Base-by-base conservation (phyloP, 1,140 invertebrate genomes). In the Gryllus bimaculatus region DNA sequence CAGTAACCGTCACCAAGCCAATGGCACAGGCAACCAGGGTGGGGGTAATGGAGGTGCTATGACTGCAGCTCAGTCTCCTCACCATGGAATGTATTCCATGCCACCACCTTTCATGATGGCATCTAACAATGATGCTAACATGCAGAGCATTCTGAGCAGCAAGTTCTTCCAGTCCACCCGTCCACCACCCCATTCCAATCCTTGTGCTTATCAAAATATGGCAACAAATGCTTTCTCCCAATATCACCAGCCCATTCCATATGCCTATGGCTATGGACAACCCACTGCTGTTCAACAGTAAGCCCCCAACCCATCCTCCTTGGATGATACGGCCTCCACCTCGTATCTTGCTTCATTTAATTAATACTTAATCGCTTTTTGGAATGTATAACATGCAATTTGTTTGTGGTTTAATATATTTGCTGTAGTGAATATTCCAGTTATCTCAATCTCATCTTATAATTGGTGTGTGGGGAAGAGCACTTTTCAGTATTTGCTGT, bases 151-250 rank as follows among this genome's bases (percentile, higher is more conserved):
- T 49, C 87, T 90, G 75, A 90, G 88, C 83, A 89, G 88, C 84
- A 91, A 90, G 81, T 91, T 90, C 85, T 91, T 90, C 87, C 89
- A 90, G 82, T 88, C 86, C 7, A 79, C 74, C 8, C 81, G 75
- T 77, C 86, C 88, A 78, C 85, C 89, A 8, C 87, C 88, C 0
- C 85, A 85, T 78, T 85, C 87, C 13, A 89, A 88, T 75, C 81
- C 81, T 75, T 90, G 89, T 81, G 89, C 89, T 20, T 90, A 89
- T 79, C 89, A 90, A 79, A 89, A 88, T 8, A 87, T 89, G 85
- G 86, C 79, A 18, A 48, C 79, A 13, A 77, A 73, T 78, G 77
- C 80, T n/a, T 78, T 78, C 47, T 54, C 21, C 21, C 77, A 78
- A 73, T 78, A 75, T 47, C 73, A 48, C 3, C 79, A 81, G 78